Percentiles rank a stretch among this genome's conserved stretches.
phyloP scores from a whole-genome alignment of 2,797 vertebrate species.

The Phalanger gymnotis region DNA sequence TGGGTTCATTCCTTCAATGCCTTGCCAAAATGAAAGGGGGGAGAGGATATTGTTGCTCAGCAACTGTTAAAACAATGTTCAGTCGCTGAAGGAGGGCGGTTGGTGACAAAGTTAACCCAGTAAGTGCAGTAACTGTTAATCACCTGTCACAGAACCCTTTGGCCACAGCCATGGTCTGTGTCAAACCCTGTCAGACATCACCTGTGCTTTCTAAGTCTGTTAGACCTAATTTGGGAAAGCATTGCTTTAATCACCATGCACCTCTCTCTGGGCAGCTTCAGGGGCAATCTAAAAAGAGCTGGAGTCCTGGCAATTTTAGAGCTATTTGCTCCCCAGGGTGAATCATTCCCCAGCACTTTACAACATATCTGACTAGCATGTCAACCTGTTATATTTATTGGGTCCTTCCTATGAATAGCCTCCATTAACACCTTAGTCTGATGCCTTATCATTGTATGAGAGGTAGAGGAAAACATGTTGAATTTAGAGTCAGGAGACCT shows the following conservation, averaged over 20 bases:
- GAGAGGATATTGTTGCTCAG: conserved; percentile 76
- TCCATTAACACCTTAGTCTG: neutral
- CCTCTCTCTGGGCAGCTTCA: neutral
- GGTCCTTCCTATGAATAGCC: neutral
- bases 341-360: neutral
- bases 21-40: conserved; percentile 74
- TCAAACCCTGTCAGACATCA: neutral
- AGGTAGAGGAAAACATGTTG: neutral
- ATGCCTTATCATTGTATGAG: neutral
- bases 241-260: neutral
- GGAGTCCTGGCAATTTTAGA: neutral
- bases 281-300: neutral
- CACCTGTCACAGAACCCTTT: neutral
- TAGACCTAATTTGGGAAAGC: neutral
- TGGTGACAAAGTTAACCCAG: conserved; percentile 70
- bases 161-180: neutral
- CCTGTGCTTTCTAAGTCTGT: neutral
- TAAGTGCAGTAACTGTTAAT: neutral
- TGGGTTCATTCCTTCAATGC: conserved; percentile 77
- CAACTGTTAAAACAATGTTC: conserved; percentile 81
- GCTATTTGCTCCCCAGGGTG: neutral
- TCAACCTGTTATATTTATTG: neutral
- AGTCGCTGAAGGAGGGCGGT: conserved; percentile 62
- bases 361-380: neutral
- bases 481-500: neutral